Conservation (phyloP, 2,888 invertebrate species). For the Gibbula magus region DNA sequence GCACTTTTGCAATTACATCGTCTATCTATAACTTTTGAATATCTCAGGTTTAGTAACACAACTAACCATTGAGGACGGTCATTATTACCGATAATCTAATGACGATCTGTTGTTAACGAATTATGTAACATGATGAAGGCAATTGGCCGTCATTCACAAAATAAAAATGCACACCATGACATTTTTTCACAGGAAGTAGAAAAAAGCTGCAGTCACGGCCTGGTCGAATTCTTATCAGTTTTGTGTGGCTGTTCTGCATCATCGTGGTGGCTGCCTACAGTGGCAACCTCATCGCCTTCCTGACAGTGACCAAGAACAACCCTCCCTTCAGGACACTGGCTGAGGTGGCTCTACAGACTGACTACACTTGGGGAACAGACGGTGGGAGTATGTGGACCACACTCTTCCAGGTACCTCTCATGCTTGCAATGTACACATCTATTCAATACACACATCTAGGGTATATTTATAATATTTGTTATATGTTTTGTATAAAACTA, state of each 20-base stretch:
- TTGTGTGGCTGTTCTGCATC: slow-evolving; percentile 63
- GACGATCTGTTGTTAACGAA: background rate
- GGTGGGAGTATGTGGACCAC: slow-evolving; percentile 50
- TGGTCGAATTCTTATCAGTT: slow-evolving; percentile 56
- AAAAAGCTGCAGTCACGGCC: slow-evolving; percentile 49
- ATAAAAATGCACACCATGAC: too few relatives aligned
- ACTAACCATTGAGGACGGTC: too few relatives aligned
- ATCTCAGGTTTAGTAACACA: too few relatives aligned
- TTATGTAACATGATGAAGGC: background rate
- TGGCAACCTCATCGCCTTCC: slow-evolving; percentile 69
- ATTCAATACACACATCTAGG: too few relatives aligned
- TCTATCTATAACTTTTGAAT: too few relatives aligned
- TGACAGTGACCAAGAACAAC: slow-evolving; percentile 61
- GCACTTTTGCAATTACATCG: too few relatives aligned
- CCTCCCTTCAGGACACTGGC: slow-evolving; percentile 61
- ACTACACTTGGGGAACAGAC: slow-evolving; percentile 58
- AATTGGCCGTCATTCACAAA: background rate
- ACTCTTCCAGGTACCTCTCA: slow-evolving; percentile 60
- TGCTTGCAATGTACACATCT: too few relatives aligned
- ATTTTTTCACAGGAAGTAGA: background rate
- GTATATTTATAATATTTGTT: too few relatives aligned
- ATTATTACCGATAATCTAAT: too few relatives aligned
- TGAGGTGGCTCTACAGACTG: slow-evolving; percentile 52
- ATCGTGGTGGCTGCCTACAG: slow-evolving; percentile 62
- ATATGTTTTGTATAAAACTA: too few relatives aligned